These are phyloP conservation scores for Phaenicophaeus curvirostris DNA, from an alignment of 2,797 vertebrate species.

Conservation along the genomic window DNA sequence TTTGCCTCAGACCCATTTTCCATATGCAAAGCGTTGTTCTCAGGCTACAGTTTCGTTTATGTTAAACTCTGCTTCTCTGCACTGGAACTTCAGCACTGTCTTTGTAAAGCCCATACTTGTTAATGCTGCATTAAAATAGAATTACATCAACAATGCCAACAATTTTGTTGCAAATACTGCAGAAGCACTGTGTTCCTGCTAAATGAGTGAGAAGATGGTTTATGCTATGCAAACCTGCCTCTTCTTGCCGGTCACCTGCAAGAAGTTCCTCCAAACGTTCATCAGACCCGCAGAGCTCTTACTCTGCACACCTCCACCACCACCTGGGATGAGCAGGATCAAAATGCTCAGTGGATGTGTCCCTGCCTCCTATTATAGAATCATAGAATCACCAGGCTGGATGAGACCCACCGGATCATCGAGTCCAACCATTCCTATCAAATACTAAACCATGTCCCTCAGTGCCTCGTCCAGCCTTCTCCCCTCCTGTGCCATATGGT, in stretches of 20 bases:
- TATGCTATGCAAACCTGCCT: neutral
- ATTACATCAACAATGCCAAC: neutral
- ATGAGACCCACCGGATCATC: too few relatives aligned
- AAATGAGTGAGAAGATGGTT: neutral
- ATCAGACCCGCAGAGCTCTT: neutral
- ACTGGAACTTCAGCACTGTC: neutral
- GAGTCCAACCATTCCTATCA: too few relatives aligned
- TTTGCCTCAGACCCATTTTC: neutral
- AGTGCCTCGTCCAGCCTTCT: too few relatives aligned
- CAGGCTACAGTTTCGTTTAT: neutral
- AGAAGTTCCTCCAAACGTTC: neutral
- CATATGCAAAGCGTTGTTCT: accelerated
- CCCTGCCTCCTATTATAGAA: neutral
- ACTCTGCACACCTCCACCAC: accelerated
- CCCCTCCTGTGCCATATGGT: accelerated
- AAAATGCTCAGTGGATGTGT: neutral
- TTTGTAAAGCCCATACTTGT: neutral
- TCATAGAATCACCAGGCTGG: too few relatives aligned
- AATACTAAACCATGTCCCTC: too few relatives aligned
- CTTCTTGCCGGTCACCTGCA: neutral
- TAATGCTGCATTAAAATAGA: neutral
- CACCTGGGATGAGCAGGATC: accelerated
- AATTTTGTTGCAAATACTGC: neutral
- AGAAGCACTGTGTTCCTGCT: too few relatives aligned
- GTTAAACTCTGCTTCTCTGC: neutral